These are phyloP conservation scores for Aphodius granarius DNA, from an alignment of 2,888 invertebrate species.

Conservation along the genomic window DNA sequence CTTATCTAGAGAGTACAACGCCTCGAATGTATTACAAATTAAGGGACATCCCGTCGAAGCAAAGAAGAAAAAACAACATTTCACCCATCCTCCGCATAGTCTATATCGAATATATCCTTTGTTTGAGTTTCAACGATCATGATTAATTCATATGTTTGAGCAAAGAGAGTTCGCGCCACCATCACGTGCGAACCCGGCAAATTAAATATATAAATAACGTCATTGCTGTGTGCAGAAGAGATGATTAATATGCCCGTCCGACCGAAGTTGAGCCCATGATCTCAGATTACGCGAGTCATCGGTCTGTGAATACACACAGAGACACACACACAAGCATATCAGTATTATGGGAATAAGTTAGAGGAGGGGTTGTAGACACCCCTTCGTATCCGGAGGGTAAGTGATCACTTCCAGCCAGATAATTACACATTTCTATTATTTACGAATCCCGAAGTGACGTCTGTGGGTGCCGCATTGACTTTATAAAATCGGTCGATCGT, in stretches of 20 bases:
- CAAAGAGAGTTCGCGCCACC: not conserved
- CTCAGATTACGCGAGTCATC: slow-evolving; percentile 48
- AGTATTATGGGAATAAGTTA: not conserved
- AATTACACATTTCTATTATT: slow-evolving; percentile 51
- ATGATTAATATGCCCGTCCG: slow-evolving; percentile 9
- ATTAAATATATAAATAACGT: slow-evolving; percentile 15
- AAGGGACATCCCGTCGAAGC: not conserved
- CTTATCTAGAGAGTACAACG: not conserved
- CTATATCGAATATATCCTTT: not conserved
- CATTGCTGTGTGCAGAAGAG: slow-evolving; percentile 1
- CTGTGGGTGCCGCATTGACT: not conserved
- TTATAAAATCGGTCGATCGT: not conserved
- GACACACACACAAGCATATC: slow-evolving; percentile 24
- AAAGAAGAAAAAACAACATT: not conserved
- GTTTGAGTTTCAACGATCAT: slow-evolving; percentile 10
- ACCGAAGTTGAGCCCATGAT: not conserved
- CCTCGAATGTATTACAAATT: not conserved
- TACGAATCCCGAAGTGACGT: slow-evolving; percentile 23
- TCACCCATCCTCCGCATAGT: not conserved
- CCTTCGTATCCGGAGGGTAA: slow-evolving; percentile 35
- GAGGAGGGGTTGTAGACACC: slow-evolving; percentile 26
- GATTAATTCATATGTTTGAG: slow-evolving; percentile 12
- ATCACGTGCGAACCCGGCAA: slow-evolving; percentile 6
- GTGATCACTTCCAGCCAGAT: slow-evolving; percentile 48
- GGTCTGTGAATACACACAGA: slow-evolving; percentile 43